Evolutionary conservation across 2,113 vertebrate genomes (phyloP).

Genomic region (Helogale parvula): DNA sequence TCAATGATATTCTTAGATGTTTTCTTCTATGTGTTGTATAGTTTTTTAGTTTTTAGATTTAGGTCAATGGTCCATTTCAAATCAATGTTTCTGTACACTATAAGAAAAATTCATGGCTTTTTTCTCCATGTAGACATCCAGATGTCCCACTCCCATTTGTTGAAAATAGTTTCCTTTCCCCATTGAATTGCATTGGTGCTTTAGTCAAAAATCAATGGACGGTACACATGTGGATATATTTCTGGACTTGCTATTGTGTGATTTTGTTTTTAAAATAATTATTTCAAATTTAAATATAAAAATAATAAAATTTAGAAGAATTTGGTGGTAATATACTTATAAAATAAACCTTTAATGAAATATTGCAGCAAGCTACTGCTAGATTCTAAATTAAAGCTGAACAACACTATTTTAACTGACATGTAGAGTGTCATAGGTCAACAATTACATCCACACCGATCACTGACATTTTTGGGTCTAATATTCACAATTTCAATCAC

Average conservation of each 20-base stretch:
- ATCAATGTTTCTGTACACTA: neutral
- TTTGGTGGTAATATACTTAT: neutral
- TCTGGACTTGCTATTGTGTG: neutral
- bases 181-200: neutral
- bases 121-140: neutral
- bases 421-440: neutral
- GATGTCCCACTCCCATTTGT: neutral
- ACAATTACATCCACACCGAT: neutral
- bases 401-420: neutral
- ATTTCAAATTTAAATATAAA: constrained; percentile 52
- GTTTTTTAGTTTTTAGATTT: neutral
- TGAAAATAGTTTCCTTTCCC: neutral
- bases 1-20: constrained; percentile 18
- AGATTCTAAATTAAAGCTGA: neutral
- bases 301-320: constrained; percentile 17
- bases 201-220: neutral
- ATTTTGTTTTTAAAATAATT: neutral
- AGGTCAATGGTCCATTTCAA: neutral
- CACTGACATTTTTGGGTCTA: neutral
- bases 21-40: neutral
- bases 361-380: neutral
- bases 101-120: neutral
- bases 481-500: neutral
- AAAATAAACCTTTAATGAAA: constrained; percentile 21
- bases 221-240: neutral